phyloP scores from a whole-genome alignment of 2,797 vertebrate species.

The Myotis planiceps region DNA sequence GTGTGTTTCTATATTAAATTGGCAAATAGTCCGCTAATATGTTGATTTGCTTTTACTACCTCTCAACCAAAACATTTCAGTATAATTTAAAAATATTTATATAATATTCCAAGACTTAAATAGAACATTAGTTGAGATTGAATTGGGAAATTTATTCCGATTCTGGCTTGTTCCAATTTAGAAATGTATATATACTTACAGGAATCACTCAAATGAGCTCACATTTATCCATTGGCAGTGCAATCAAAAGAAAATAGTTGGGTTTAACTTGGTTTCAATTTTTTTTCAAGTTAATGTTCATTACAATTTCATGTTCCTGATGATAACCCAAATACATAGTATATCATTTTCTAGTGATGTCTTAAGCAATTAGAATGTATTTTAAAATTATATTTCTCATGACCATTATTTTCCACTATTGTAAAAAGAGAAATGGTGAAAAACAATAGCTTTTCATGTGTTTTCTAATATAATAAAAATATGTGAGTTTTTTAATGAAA shows the following conservation, averaged over 20 bases:
- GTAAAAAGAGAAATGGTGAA: not conserved
- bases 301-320: not conserved
- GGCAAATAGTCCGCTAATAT: not conserved
- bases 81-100: slow-evolving; percentile 55
- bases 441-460: not conserved
- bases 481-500: not conserved
- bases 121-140: slow-evolving; percentile 17
- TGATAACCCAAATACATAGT: not conserved
- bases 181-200: not conserved
- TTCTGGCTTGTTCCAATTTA: not conserved
- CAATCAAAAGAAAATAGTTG: slow-evolving; percentile 34
- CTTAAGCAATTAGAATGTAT: not conserved
- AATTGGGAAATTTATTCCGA: slow-evolving; percentile 4
- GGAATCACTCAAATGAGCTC: not conserved
- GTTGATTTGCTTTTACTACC: not conserved
- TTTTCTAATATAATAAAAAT: not conserved
- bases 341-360: not conserved
- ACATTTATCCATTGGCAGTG: not conserved
- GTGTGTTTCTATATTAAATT: not conserved
- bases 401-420: not conserved
- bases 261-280: not conserved
- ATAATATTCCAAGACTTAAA: not conserved
- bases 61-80: not conserved
- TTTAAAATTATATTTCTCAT: not conserved
- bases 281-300: slow-evolving; percentile 19